Conservation (phyloP, 2,113 vertebrate species). For the Microtus ochrogaster region DNA sequence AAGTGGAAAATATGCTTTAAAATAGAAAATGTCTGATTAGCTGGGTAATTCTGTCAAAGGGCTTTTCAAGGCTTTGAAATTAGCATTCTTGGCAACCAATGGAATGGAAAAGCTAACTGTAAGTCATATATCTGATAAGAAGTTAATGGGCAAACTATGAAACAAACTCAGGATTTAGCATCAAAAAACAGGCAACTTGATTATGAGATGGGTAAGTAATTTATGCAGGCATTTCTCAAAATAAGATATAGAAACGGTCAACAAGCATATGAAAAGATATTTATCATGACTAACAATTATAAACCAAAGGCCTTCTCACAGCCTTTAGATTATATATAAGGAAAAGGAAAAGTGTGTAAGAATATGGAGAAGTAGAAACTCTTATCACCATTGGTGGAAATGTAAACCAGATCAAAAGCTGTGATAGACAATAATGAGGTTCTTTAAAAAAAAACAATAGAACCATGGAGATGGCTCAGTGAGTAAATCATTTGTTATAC, state of each 20-base stretch:
- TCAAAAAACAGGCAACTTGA: neutral
- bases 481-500: neutral
- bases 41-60: neutral
- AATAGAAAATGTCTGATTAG: conserved; percentile 35
- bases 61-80: conserved; percentile 36
- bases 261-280: neutral
- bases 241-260: neutral
- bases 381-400: neutral
- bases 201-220: neutral
- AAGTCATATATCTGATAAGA: conserved; percentile 27
- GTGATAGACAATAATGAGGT: neutral
- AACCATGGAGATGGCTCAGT: neutral
- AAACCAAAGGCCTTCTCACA: neutral
- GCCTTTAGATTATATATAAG: neutral
- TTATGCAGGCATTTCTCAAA: neutral
- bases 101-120: neutral
- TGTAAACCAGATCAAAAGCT: neutral
- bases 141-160: neutral
- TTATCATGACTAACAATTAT: neutral
- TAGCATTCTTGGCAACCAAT: neutral
- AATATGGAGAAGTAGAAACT: neutral
- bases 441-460: conserved; percentile 23
- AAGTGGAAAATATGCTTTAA: neutral
- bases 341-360: neutral
- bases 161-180: neutral